Evolutionary conservation across 2,113 vertebrate species (phyloP).

Genomic region (Mugil cephalus): DNA sequence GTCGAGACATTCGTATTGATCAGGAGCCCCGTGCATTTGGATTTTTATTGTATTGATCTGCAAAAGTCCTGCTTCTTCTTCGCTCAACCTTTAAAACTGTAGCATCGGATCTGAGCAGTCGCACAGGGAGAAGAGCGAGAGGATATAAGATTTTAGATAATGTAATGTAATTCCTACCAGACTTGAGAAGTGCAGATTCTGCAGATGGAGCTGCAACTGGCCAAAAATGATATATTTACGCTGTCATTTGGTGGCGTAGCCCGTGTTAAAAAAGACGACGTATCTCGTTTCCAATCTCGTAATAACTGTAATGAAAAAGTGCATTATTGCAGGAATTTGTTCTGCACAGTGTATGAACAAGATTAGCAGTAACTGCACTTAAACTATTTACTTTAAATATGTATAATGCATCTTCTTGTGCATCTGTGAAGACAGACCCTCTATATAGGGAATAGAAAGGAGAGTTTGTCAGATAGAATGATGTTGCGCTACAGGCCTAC

Average conservation of each 20-base stretch:
- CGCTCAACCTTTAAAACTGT: constrained; percentile 29
- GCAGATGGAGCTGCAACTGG: constrained; percentile 1
- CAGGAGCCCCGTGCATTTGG: constrained; percentile 13
- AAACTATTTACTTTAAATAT: background rate
- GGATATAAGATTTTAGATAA: constrained; percentile 24
- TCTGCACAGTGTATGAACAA: no score
- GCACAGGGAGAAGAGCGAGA: constrained; percentile 2
- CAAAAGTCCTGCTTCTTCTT: constrained; percentile 12
- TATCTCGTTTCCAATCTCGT: constrained; percentile 2
- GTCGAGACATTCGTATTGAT: constrained; percentile 33
- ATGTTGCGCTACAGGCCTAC: constrained; percentile 20
- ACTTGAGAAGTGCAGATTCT: constrained; percentile 12
- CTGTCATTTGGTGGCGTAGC: background rate
- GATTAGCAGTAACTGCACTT: no score
- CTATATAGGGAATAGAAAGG: background rate
- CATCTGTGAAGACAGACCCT: background rate
- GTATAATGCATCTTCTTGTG: background rate
- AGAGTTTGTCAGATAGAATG: constrained; percentile 16
- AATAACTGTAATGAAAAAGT: background rate
- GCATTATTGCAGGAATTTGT: constrained; percentile 1
- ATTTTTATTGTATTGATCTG: constrained; percentile 36
- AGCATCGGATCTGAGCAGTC: background rate
- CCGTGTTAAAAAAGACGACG: background rate
- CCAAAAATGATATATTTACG: constrained; percentile 9
- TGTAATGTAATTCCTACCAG: constrained; percentile 20